Evolutionary conservation across 2,888 invertebrate species (phyloP).

Genomic region (Dione vanillae): DNA sequence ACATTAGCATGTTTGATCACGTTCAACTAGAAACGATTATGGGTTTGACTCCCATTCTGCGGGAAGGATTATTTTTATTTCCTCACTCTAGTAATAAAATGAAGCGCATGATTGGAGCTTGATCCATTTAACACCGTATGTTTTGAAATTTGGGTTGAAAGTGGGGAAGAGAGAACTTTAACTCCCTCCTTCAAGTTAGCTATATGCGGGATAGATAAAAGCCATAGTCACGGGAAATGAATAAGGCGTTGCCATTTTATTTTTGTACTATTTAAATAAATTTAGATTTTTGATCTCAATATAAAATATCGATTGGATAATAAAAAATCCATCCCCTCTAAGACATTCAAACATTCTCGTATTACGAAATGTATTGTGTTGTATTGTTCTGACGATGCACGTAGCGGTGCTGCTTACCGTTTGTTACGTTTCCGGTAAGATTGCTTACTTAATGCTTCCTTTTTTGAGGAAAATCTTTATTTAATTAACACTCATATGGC

Average conservation of each 20-base stretch:
- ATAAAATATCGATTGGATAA: background rate
- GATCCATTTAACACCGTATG: background rate
- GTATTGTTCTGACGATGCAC: conserved; percentile 46
- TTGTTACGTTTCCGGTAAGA: conserved; percentile 59
- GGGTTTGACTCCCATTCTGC: too few species aligned
- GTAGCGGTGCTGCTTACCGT: conserved; percentile 49
- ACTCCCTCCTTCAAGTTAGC: too few species aligned
- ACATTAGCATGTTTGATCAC: too few species aligned
- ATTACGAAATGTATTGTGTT: conserved; percentile 46
- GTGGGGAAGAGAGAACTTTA: background rate
- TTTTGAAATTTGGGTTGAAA: background rate
- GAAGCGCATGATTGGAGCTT: too few species aligned
- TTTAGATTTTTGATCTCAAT: background rate
- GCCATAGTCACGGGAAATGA: too few species aligned
- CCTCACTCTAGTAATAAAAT: background rate
- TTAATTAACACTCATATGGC: background rate
- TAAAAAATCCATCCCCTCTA: conserved; percentile 45
- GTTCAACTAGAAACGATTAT: too few species aligned
- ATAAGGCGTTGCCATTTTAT: too few species aligned
- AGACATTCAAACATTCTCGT: conserved; percentile 39
- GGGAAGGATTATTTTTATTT: too few species aligned
- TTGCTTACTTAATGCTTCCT: conserved; percentile 36
- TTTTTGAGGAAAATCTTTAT: background rate
- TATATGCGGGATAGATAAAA: too few species aligned
- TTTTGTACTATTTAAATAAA: too few species aligned